Evolutionary conservation across 2,113 vertebrate species (phyloP), one percentile per base, ranked within the genome.

Genomic region (Tetrao urogallus): DNA sequence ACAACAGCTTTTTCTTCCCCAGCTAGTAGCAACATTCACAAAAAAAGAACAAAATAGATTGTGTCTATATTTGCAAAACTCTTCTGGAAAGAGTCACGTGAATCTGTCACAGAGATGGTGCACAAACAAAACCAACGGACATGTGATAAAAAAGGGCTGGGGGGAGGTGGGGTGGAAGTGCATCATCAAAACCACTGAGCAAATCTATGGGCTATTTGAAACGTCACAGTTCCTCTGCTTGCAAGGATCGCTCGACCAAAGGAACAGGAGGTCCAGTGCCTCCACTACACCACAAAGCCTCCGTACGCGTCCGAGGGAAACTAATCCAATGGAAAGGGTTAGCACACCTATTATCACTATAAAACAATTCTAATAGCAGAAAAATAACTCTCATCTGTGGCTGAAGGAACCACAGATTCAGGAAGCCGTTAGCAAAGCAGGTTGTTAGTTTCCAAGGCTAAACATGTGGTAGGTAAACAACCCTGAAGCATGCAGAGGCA

Each of bases 111-210:
- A 2, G 8, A 92, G 27, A 74, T 5, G 36, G 47, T 36, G 83
- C 82, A 77, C 56, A 47, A 72, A 70, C 64, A 73, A 90, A 91
- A 36, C 67, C 88, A 77, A 80, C 58, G 47, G 70, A 90, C 86
- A 77, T 3, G 0, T 3, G 30, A 38, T 65, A 81, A 91, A 93
- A 89, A 50, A 50, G 48, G 48, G 22, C 24, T 50, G 48, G 48
- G 48, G 48, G 10, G 38, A 38, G 47, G 48, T 24, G 48, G 21
- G 48, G 48, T 24, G 48, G 48, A 48, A 50, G 48, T 24, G 78
- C 54, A 30, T 47, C 34, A n/a, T 38, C 47, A 67, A 75, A 91
- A 43, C 2, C 38, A 70, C 5, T 63, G 48, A 91, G 64, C 40
- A 78, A 70, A 92, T 71, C 34, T 64, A 48, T 21, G 50, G 32